A percentile compares a stretch with the other conserved stretches of the same genome.
These are phyloP conservation scores for Calyptommatus sinebrachiatus DNA, from an alignment of 2,113 vertebrate genomes.

Conservation along the genomic window DNA sequence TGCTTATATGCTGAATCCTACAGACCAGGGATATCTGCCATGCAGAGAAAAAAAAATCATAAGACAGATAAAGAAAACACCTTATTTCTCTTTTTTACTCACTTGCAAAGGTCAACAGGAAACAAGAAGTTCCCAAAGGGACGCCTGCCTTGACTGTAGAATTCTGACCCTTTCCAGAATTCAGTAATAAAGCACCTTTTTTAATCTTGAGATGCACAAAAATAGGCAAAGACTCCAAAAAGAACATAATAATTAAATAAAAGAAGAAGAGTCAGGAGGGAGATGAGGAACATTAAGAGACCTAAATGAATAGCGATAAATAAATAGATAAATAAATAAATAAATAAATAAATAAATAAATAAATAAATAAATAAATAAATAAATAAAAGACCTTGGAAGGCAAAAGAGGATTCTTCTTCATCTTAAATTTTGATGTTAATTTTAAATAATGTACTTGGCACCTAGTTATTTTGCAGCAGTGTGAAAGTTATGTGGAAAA, in stretches of 20 bases:
- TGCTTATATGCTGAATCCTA: slow-evolving; percentile 9
- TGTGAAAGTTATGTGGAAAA: slow-evolving; percentile 56
- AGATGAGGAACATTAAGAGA: slow-evolving; percentile 32
- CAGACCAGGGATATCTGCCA: slow-evolving; percentile 8
- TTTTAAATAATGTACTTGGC: slow-evolving; percentile 71
- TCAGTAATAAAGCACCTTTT: slow-evolving; percentile 53
- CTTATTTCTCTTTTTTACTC: slow-evolving; percentile 46
- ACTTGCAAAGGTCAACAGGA: slow-evolving; percentile 42
- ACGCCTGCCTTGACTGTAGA: slow-evolving; percentile 48
- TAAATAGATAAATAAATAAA: slow-evolving; percentile 40
- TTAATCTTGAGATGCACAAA: slow-evolving; percentile 54
- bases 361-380: slow-evolving; percentile 36
- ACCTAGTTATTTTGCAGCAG: slow-evolving; percentile 57
- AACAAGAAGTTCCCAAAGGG: slow-evolving; percentile 53
- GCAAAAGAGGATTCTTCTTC: slow-evolving; percentile 57
- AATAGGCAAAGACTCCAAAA: slow-evolving; percentile 41
- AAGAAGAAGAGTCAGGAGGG: slow-evolving; percentile 23
- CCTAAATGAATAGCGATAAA: slow-evolving; percentile 45
- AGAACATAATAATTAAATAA: slow-evolving; percentile 55
- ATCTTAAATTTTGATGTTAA: slow-evolving; percentile 70
- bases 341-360: slow-evolving; percentile 52
- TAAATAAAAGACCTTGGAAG: slow-evolving; percentile 51
- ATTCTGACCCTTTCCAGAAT: slow-evolving; percentile 57
- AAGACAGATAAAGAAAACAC: slow-evolving; percentile 33
- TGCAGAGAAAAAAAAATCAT: slow-evolving; percentile 28